Evolutionary conservation across 2,797 vertebrate species (phyloP), one percentile per base, ranked within the genome.

Genomic region (Graptemys geographica): DNA sequence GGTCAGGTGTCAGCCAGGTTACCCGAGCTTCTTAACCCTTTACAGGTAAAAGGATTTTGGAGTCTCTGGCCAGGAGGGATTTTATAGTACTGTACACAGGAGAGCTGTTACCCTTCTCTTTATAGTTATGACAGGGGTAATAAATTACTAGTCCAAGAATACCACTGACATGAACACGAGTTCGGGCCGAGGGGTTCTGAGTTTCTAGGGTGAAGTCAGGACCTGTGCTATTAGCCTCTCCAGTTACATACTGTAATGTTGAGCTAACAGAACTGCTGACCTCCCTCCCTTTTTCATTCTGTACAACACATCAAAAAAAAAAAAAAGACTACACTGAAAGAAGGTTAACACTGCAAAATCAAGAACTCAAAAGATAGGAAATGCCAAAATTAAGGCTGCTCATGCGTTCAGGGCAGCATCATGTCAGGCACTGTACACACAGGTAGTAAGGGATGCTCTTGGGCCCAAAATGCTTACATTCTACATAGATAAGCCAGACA

Each of bases 171-270:
- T 21, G n/a, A 69, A 37, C 62, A 37, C 18, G 21, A 21, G 37
- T n/a, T n/a, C 12, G 57, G 27, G 52, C 19, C 7, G 1, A 8
- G 18, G 52, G 52, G 52, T 21, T 8, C 19, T 13, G 57, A 59
- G 27, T 59, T 11, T 59, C 89, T 97, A 81, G 92, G 93, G 72
- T 57, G 80, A 93, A 97, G 96, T 94, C 94, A 94, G 94, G 93
- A 93, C 94, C 92, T 86, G 85, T 95, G 93, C 92, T 96, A 96
- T 95, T 96, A 94, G 72, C 78, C 59, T n/a, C 33, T 3, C 62
- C 33, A 65, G 16, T 31, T 33, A 62, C 6, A 4, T 33, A 33
- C 59, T 33, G 13, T 8, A 16, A 62, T 33, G 11, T 18, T 33
- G 59, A 16, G 31, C 31, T 15, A 62, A 62, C 33, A 33, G 59